Evolutionary conservation across 1,140 invertebrate species (phyloP).

Genomic region (Apis cerana): DNA sequence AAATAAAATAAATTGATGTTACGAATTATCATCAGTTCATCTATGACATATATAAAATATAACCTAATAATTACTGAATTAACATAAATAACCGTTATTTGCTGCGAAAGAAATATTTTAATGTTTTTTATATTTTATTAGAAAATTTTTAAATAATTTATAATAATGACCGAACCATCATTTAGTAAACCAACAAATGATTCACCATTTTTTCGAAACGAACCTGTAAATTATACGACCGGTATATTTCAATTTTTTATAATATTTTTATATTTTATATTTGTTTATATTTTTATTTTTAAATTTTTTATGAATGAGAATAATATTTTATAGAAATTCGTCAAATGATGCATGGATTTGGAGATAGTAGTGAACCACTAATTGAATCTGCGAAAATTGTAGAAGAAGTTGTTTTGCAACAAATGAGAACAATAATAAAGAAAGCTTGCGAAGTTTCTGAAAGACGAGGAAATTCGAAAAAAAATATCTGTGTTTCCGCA

Average conservation of each 20-base stretch:
- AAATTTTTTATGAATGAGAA: constrained; percentile 9
- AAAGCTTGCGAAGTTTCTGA: constrained; percentile 81
- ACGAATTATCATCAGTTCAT: not conserved
- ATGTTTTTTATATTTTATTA: not conserved
- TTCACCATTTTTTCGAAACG: constrained; percentile 56
- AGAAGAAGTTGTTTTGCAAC: constrained; percentile 83
- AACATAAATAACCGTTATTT: not conserved
- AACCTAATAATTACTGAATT: not conserved
- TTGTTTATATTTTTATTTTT: constrained; percentile 13
- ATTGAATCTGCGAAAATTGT: constrained; percentile 83
- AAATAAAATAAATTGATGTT: not conserved
- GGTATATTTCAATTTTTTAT: constrained; percentile 56
- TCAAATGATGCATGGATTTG: constrained; percentile 86
- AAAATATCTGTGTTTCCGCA: constrained; percentile 61
- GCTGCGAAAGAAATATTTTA: not conserved
- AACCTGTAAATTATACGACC: constrained; percentile 64
- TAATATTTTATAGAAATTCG: constrained; percentile 80
- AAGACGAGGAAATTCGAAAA: constrained; percentile 71
- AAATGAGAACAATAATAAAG: constrained; percentile 81
- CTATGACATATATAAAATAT: not conserved
- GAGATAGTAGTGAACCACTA: constrained; percentile 83
- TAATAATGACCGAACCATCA: constrained; percentile 60
- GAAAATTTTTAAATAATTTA: not conserved
- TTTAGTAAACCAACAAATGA: constrained; percentile 59
- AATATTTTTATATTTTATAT: constrained; percentile 23